Base-by-base conservation (phyloP, 1,140 invertebrate species). In the Agraylea sexmaculata region DNA sequence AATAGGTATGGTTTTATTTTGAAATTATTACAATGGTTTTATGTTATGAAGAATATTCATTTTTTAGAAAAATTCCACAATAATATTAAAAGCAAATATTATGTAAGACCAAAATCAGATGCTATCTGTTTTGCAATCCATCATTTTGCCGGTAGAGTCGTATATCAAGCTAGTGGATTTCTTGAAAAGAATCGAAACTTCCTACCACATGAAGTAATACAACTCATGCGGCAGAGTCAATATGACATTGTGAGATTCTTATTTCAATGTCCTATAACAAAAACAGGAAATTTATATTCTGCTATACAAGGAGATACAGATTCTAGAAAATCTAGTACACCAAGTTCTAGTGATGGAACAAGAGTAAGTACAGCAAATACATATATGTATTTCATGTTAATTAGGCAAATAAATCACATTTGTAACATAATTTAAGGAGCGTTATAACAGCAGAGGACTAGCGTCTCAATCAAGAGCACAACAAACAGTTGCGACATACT, bases 121-220 rank as follows among this genome's bases (percentile, higher is more conserved):
- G 77, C 75, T 2, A 64, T 82, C 19, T 77, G 75, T 45, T 86
- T 86, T 56, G 76, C 74, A 0, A 70, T 85, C 19, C 71, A 80
- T 48, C 80, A 85, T 54, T 86, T 82, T 56, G 81, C 82, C 29
- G 80, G 80, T 5, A 62, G 80, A 51, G 84, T 88, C 5, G 75
- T 78, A 2, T 89, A 89, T 53, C 77, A 83, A 59, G 80, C 78
- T 0, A 69, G 75, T 17, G 79, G 80, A 1, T 87, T 89, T 56
- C 58, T 88, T 11, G 80, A 87, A 49, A 89, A 88, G 56, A 89
- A 89, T 57, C 70, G 83, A 30, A 86, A 88, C 50, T 83, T 86
- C 56, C 61, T 87, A 25, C 80, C 84, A 3, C 75, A 77, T 7
- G 84, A 87, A 63, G 71, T 87, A 0, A 78, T 87, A 30, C 80